Base-by-base conservation (phyloP, 2,888 invertebrate species). In the Cosmorhoe ocellata region DNA sequence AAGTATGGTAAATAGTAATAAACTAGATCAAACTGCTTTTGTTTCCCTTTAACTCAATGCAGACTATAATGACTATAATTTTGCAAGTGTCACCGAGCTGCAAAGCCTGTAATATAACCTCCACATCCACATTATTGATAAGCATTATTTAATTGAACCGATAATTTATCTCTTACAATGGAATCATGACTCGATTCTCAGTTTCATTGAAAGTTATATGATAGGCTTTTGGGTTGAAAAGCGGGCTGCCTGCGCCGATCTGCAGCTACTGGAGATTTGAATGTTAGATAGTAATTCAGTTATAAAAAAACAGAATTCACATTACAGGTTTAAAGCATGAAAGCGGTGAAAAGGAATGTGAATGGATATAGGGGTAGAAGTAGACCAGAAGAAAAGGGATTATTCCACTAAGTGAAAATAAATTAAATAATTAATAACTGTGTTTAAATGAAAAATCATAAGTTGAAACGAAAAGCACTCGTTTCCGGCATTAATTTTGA, bases 31-130 rank as follows among this genome's bases (percentile, higher is more conserved):
- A 41, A 13, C 12, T 13, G 3, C n/a, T 36, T 43, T 42, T 33
- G 22, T 43, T 14, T 6, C 22, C 37, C 13, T 22, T 26, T 5
- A 32, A 7, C 41, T 2, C n/a, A 28, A 38, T 24, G 30, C 33
- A 43, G 33, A 24, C 24, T 5, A 4, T 48, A 50, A 59, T 57
- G 50, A 34, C 42, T 30, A 50, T 55, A 44, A 55, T 57, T 52
- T 43, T 39, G 13, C n/a, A 39, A 55, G 34, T 51, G 57, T 56
- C 56, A 56, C 51, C 28, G 14, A 1, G 11, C 9, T 24, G 6
- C 6, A 24, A 41, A 36, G 30, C 34, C 32, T 18, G 39, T 38
- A 47, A 34, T 31, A 34, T 39, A 13, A 34, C 34, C 33, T 30
- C 28, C n/a, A 14, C n/a, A 36, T 34, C 31, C 34, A 40, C 37